Conservation (phyloP, 2,113 vertebrate species). For the Labeo rohita region DNA sequence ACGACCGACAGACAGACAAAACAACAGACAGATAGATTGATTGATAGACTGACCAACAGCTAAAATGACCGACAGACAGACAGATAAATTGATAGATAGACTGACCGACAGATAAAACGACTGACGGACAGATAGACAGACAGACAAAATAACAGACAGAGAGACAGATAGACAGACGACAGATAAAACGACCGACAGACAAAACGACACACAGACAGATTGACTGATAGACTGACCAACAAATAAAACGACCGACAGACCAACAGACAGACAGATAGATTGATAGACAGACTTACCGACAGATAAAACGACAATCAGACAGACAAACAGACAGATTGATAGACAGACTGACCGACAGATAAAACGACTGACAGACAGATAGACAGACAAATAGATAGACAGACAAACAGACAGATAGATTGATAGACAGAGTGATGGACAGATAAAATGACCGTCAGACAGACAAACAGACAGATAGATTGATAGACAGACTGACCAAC, state of each 20-base stretch:
- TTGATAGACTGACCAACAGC: not conserved
- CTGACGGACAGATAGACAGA: too few relatives aligned
- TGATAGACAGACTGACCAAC: not conserved
- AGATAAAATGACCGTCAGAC: not conserved
- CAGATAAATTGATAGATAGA: fast-evolving
- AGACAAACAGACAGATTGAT: not conserved
- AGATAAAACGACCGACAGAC: too few relatives aligned
- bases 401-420: not conserved
- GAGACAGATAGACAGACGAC: too few relatives aligned
- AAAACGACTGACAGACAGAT: not conserved
- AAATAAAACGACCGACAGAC: not conserved
- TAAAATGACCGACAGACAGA: not conserved
- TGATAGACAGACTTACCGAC: not conserved
- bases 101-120: fast-evolving
- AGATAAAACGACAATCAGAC: not conserved
- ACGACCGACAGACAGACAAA: too few relatives aligned
- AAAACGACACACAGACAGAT: fast-evolving
- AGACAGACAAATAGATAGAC: not conserved
- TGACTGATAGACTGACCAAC: not conserved
- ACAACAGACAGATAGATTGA: not conserved
- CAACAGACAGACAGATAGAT: not conserved
- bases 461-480: not conserved
- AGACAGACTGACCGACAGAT: fast-evolving
- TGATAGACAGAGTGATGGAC: not conserved
- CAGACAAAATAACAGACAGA: not conserved